Percentiles rank a stretch among this genome's conserved stretches.
phyloP scores from a whole-genome alignment of 1,140 invertebrate genomes.

The Tetragonula clypearis region DNA sequence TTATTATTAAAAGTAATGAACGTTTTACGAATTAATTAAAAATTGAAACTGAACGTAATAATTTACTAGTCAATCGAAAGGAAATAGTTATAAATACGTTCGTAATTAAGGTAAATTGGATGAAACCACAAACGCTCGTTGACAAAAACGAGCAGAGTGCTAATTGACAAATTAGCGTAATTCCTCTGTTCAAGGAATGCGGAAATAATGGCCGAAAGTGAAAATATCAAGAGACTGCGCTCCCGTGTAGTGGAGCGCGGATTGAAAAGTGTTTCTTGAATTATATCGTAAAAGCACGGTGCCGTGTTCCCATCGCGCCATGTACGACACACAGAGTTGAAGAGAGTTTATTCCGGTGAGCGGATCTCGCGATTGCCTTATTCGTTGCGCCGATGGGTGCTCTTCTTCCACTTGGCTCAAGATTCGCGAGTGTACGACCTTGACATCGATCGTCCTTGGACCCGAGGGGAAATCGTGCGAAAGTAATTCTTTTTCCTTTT shows the following conservation, averaged over 20 bases:
- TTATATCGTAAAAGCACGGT: conserved; percentile 42
- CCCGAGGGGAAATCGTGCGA: conserved; percentile 40
- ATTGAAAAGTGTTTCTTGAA: conserved; percentile 33
- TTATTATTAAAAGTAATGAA: too few relatives aligned
- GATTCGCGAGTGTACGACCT: conserved; percentile 51
- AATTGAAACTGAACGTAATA: too few relatives aligned
- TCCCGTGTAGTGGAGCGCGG: background rate
- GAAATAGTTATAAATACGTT: too few relatives aligned
- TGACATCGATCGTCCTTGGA: conserved; percentile 42
- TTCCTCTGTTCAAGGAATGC: background rate
- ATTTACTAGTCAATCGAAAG: too few relatives aligned
- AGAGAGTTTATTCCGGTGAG: conserved; percentile 44
- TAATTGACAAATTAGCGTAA: background rate
- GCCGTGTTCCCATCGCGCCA: conserved; percentile 29
- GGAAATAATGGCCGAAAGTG: conserved; percentile 8
- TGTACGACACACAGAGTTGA: conserved; percentile 19
- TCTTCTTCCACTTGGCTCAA: conserved; percentile 36
- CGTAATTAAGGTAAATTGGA: too few relatives aligned
- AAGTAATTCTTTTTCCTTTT: conserved; percentile 35
- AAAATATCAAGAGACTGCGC: background rate
- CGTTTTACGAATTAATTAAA: too few relatives aligned
- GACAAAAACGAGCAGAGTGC: background rate
- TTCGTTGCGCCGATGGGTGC: conserved; percentile 36
- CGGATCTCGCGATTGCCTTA: conserved; percentile 30
- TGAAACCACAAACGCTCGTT: background rate